Evolutionary conservation across 1,140 invertebrate genomes (phyloP).

Genomic region (Eufriesea mexicana): DNA sequence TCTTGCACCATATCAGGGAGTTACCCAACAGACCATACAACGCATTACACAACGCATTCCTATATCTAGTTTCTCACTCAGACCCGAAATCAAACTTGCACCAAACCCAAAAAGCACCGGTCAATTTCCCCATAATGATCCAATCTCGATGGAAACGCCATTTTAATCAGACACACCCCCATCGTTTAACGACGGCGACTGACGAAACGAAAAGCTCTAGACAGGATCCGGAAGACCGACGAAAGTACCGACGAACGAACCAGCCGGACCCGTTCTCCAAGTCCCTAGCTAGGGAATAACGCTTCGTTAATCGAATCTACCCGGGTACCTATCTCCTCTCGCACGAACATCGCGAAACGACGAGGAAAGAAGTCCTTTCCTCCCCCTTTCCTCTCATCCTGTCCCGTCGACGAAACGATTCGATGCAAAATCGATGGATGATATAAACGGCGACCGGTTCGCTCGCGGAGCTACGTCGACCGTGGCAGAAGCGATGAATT

Average conservation of each 20-base stretch:
- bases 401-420: not conserved
- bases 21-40: too few relatives aligned
- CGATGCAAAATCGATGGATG: constrained; percentile 39
- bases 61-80: too few relatives aligned
- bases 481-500: constrained; percentile 49
- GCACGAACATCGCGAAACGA: not conserved
- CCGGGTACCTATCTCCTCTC: not conserved
- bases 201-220: not conserved
- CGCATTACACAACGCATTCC: too few relatives aligned
- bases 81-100: not conserved
- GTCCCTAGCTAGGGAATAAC: not conserved
- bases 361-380: not conserved
- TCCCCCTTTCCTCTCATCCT: not conserved
- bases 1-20: too few relatives aligned
- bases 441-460: constrained; percentile 14
- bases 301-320: not conserved
- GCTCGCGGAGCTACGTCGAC: not conserved
- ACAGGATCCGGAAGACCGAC: not conserved
- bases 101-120: too few relatives aligned
- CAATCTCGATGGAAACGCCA: too few relatives aligned
- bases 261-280: not conserved
- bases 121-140: too few relatives aligned
- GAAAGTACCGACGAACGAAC: too few relatives aligned
- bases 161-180: not conserved
- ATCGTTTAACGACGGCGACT: not conserved